Percentiles rank a stretch among this genome's conserved stretches.
These are phyloP conservation scores for Parapsyche elsis DNA, from an alignment of 1,140 invertebrate species.

Conservation along the genomic window DNA sequence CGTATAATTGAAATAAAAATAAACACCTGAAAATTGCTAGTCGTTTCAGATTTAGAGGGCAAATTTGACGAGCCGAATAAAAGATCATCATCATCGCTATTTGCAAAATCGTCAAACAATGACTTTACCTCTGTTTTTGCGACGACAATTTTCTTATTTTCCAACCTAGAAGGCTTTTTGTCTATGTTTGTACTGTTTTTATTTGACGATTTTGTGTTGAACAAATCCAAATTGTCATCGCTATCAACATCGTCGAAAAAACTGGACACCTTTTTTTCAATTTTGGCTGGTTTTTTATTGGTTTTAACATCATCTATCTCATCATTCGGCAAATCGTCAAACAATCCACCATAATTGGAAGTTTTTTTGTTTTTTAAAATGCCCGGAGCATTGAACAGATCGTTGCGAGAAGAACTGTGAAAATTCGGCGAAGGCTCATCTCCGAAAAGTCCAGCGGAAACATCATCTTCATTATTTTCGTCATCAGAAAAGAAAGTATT, in stretches of 20 bases:
- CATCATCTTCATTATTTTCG: conserved; percentile 55
- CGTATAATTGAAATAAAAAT: too few species aligned
- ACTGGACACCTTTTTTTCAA: conserved; percentile 19
- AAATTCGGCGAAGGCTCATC: conserved; percentile 33
- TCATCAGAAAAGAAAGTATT: conserved; percentile 57
- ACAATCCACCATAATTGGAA: conserved; percentile 55
- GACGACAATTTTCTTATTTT: background rate
- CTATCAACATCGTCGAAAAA: conserved; percentile 57
- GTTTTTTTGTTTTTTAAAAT: conserved; percentile 37
- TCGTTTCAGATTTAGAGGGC: background rate
- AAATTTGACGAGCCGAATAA: conserved; percentile 40
- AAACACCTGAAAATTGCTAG: too few species aligned
- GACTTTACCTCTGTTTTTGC: conserved; percentile 16
- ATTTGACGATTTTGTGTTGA: conserved; percentile 2
- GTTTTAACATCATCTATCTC: conserved; percentile 4
- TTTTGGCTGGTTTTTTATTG: background rate
- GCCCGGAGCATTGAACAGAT: conserved; percentile 1
- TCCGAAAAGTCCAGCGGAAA: conserved; percentile 60
- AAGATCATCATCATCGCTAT: conserved; percentile 56
- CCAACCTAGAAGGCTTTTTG: background rate
- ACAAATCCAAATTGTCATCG: conserved; percentile 53
- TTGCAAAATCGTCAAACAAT: conserved; percentile 50
- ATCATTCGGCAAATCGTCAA: conserved; percentile 56
- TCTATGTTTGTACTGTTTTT: background rate
- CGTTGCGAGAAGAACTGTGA: conserved; percentile 4